Conservation (phyloP, 1,140 invertebrate genomes). For the Vollenhovia emeryi region DNA sequence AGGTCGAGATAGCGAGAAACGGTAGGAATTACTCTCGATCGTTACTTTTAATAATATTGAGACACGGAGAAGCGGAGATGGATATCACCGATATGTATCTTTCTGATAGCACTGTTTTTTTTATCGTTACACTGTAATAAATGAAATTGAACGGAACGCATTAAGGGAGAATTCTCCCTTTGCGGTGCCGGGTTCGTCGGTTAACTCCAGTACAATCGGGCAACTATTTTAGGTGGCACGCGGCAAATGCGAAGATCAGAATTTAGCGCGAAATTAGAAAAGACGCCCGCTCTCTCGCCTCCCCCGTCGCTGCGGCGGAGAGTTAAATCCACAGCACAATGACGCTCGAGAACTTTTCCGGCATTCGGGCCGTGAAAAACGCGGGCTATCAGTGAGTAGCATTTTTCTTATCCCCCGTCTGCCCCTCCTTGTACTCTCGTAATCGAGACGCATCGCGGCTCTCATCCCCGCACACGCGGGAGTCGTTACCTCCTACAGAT, state of each 20-base stretch:
- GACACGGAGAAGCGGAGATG: background rate
- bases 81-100: background rate
- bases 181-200: background rate
- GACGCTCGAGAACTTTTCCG: conserved; percentile 36
- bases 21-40: background rate
- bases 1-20: background rate
- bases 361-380: conserved; percentile 41
- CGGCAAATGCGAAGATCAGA: conserved; percentile 33
- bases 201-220: background rate
- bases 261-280: conserved; percentile 28
- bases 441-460: conserved; percentile 55
- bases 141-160: background rate
- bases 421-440: conserved; percentile 23
- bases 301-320: background rate
- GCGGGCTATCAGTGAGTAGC: conserved; percentile 40
- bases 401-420: conserved; percentile 16
- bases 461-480: conserved; percentile 48
- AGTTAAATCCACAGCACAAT: conserved; percentile 32
- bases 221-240: background rate
- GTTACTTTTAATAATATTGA: conserved; percentile 1
- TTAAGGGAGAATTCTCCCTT: background rate
- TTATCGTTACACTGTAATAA: background rate
- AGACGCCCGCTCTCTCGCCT: background rate
- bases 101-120: background rate
- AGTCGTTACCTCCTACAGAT: conserved; percentile 56